These are phyloP conservation scores for Cotesia glomerata DNA, from an alignment of 1,140 invertebrate genomes.

Conservation along the genomic window DNA sequence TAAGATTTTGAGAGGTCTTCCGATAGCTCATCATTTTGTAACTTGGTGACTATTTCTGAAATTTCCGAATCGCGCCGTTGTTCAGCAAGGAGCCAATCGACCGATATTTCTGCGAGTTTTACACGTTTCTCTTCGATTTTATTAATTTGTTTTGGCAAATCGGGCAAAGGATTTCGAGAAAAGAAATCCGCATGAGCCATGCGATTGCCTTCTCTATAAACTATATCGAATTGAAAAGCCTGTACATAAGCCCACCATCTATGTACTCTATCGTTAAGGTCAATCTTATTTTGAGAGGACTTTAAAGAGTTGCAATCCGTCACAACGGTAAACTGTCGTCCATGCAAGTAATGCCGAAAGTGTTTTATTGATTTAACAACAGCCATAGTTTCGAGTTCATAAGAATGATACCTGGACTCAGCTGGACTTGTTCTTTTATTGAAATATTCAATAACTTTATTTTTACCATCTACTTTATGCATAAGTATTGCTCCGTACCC, in stretches of 20 bases:
- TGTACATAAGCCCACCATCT: slow-evolving; percentile 51
- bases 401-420: background rate
- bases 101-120: slow-evolving; percentile 31
- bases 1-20: slow-evolving; percentile 38
- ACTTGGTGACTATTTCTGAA: slow-evolving; percentile 18
- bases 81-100: slow-evolving; percentile 36
- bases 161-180: slow-evolving; percentile 21
- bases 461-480: slow-evolving; percentile 35
- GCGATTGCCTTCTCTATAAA: slow-evolving; percentile 23
- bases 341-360: slow-evolving; percentile 42
- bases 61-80: slow-evolving; percentile 35
- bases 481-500: slow-evolving; percentile 35
- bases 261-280: slow-evolving; percentile 47
- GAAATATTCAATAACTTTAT: slow-evolving; percentile 39
- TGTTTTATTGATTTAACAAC: too few species aligned
- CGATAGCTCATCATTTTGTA: slow-evolving; percentile 30
- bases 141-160: background rate
- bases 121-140: too few species aligned
- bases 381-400: too few species aligned
- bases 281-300: slow-evolving; percentile 43
- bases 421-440: slow-evolving; percentile 45
- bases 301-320: slow-evolving; percentile 50
- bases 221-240: slow-evolving; percentile 40
- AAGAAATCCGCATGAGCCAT: slow-evolving; percentile 33
- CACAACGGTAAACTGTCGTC: slow-evolving; percentile 26